Percentiles rank a stretch among this genome's conserved stretches.
Evolutionary conservation across 2,797 vertebrate genomes (phyloP).

Genomic region (Mormyrus hasselquistii): DNA sequence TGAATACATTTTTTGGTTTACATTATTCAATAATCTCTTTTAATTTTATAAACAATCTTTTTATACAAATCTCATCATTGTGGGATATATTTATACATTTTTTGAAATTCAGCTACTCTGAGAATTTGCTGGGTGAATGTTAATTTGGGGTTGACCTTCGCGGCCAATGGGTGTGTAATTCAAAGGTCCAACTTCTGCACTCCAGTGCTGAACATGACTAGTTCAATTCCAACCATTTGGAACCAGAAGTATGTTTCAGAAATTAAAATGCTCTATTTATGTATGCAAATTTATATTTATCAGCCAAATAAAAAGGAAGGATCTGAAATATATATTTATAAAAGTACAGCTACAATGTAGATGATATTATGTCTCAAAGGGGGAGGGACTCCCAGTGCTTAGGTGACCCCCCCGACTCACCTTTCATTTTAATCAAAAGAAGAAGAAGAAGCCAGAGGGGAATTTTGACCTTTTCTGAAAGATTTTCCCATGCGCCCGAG

Average conservation of each 20-base stretch:
- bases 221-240: not conserved
- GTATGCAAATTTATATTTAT: not conserved
- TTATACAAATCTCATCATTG: not conserved
- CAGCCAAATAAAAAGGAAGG: not conserved
- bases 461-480: not conserved
- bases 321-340: not conserved
- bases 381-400: not conserved
- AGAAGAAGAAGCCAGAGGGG: not conserved
- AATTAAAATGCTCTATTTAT: not conserved
- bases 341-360: not conserved
- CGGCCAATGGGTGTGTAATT: not conserved
- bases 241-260: not conserved
- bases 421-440: not conserved
- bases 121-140: not conserved
- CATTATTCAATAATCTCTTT: not conserved
- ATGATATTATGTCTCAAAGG: not conserved
- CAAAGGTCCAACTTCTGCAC: not conserved
- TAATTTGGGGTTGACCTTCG: not conserved
- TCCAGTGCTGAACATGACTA: not conserved
- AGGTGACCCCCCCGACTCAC: not conserved
- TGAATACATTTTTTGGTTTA: slow-evolving; percentile 16
- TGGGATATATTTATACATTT: not conserved
- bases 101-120: not conserved
- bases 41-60: slow-evolving; percentile 14
- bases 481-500: not conserved